These are phyloP conservation scores for Cephus nigrinus DNA, from an alignment of 2,888 invertebrate genomes.

Conservation along the genomic window DNA sequence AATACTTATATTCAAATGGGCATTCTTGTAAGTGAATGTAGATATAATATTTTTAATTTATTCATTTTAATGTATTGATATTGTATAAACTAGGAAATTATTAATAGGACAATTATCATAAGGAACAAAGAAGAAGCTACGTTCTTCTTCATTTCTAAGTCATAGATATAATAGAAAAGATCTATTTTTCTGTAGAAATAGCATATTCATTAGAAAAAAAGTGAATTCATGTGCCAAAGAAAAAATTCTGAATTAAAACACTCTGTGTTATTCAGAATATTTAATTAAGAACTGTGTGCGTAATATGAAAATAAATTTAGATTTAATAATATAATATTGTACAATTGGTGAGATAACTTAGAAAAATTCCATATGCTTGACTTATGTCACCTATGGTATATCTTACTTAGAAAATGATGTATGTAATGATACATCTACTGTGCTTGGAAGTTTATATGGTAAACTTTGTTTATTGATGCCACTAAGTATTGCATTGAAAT, in stretches of 20 bases:
- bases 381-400: neutral
- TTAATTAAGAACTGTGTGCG: neutral
- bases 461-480: neutral
- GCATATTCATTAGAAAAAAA: slow-evolving; percentile 27
- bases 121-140: neutral
- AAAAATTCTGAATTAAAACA: slow-evolving; percentile 24
- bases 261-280: neutral
- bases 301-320: neutral
- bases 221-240: slow-evolving; percentile 66
- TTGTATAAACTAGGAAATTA: slow-evolving; percentile 14
- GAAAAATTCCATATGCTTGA: neutral
- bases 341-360: neutral
- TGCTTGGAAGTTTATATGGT: neutral
- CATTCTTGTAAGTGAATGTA: neutral
- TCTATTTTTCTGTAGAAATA: slow-evolving; percentile 39
- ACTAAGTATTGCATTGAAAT: neutral
- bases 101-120: neutral
- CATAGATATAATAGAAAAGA: slow-evolving; percentile 9
- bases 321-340: neutral
- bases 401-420: neutral
- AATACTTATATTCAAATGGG: neutral
- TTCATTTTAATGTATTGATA: neutral
- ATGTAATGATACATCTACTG: neutral
- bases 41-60: neutral
- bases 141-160: neutral